Conservation (phyloP, 1,140 invertebrate genomes). For the Drosophila oshimai region DNA sequence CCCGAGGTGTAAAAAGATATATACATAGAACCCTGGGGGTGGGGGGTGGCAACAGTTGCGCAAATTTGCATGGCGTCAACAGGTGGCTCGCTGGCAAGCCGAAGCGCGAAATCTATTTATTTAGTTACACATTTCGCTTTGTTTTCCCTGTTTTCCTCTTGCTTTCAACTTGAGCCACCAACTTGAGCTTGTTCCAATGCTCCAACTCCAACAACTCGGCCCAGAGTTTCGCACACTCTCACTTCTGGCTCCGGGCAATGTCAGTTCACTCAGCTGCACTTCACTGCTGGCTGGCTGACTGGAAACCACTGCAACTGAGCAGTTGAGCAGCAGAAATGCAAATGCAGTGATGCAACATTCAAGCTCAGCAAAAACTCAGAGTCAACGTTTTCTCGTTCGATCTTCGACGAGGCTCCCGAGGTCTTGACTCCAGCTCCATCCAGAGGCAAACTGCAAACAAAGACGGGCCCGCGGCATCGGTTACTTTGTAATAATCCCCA, state of each 20-base stretch:
- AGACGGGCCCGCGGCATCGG: constrained; percentile 34
- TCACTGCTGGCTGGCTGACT: not conserved
- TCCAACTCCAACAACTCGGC: constrained; percentile 48
- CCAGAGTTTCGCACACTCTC: constrained; percentile 45
- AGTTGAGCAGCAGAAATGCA: constrained; percentile 36
- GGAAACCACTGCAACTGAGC: constrained; percentile 20
- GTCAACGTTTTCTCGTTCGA: constrained; percentile 33
- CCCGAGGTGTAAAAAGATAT: constrained; percentile 45
- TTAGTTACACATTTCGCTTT: constrained; percentile 58
- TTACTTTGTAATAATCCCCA: constrained; percentile 68
- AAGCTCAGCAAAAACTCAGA: constrained; percentile 61
- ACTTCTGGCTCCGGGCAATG: constrained; percentile 38
- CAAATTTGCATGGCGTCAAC: constrained; percentile 73
- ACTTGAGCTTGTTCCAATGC: constrained; percentile 53
- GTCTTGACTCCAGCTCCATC: not conserved
- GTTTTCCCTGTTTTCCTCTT: constrained; percentile 27
- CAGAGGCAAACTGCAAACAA: constrained; percentile 53
- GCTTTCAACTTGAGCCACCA: constrained; percentile 43
- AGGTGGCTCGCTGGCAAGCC: constrained; percentile 58
- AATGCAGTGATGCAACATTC: constrained; percentile 54
- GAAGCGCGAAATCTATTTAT: constrained; percentile 68
- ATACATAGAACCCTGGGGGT: constrained; percentile 24
- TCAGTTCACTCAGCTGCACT: constrained; percentile 36
- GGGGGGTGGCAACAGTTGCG: constrained; percentile 55
- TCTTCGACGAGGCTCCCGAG: constrained; percentile 26